These are phyloP conservation scores for Lasiurus borealis DNA, from an alignment of 2,113 vertebrate species.

Conservation along the genomic window DNA sequence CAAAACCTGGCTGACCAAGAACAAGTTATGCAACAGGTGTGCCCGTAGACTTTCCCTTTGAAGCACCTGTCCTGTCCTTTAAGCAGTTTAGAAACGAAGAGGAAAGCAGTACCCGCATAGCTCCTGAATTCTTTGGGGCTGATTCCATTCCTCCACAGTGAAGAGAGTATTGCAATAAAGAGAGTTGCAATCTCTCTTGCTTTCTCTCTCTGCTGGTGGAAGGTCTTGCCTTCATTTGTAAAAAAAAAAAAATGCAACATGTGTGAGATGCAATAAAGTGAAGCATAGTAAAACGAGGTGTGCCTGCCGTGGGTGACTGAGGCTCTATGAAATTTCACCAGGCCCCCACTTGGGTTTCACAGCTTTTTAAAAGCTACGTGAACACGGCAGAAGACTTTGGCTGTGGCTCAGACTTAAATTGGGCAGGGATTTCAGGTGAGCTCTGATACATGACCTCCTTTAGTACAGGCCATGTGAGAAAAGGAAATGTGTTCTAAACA, in stretches of 20 bases:
- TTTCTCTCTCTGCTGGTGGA: background rate
- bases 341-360: slow-evolving; percentile 28
- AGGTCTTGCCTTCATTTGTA: background rate
- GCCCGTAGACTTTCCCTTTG: slow-evolving; percentile 58
- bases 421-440: slow-evolving; percentile 65
- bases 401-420: slow-evolving; percentile 61
- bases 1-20: slow-evolving; percentile 59
- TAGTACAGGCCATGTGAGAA: slow-evolving; percentile 13
- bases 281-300: background rate
- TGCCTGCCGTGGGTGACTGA: background rate
- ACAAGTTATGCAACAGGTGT: slow-evolving; percentile 70
- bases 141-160: background rate
- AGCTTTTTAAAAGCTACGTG: background rate
- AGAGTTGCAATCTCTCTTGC: background rate
- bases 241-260: background rate
- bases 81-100: slow-evolving; percentile 54
- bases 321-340: slow-evolving; percentile 47
- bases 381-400: slow-evolving; percentile 31
- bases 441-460: slow-evolving; percentile 33
- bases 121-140: background rate
- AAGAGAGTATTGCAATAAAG: background rate
- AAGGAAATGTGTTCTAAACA: slow-evolving; percentile 15
- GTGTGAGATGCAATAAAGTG: background rate
- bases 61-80: slow-evolving; percentile 59
- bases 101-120: background rate